Evolutionary conservation across 2,113 vertebrate species (phyloP).

Genomic region (Rhipidura dahli): DNA sequence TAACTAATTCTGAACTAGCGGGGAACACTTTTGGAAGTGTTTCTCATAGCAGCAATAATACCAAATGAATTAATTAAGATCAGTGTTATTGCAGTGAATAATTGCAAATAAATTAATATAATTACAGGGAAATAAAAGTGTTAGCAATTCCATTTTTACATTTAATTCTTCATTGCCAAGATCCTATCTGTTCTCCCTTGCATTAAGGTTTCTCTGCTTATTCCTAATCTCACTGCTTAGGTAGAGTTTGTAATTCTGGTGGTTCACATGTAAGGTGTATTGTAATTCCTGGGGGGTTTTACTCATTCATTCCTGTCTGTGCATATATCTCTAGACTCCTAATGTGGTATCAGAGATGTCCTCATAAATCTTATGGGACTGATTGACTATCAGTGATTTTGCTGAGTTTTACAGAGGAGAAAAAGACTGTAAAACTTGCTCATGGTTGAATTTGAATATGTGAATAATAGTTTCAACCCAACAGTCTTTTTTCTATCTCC

Average conservation of each 20-base stretch:
- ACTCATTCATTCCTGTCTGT: not conserved
- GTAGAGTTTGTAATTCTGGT: not conserved
- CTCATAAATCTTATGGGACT: not conserved
- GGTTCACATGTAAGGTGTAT: not conserved
- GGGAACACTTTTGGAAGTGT: conserved; percentile 1
- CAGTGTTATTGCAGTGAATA: conserved; percentile 33
- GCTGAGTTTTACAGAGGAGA: not conserved
- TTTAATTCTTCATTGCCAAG: not conserved
- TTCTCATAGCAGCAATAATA: not conserved
- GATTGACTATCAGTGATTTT: not conserved
- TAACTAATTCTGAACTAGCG: conserved; percentile 55
- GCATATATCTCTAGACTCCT: not conserved
- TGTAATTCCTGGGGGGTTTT: not conserved
- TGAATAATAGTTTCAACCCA: not conserved
- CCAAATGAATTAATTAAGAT: conserved; percentile 36
- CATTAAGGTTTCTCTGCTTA: not conserved
- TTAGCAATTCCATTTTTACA: conserved; percentile 34
- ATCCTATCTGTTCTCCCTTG: not conserved
- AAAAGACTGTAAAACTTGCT: not conserved
- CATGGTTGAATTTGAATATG: not conserved
- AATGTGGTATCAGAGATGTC: not conserved
- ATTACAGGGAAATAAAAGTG: conserved; percentile 31
- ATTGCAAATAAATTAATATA: conserved; percentile 42
- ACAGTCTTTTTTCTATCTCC: not conserved
- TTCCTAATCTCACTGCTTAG: not conserved